Evolutionary conservation across 2,888 invertebrate genomes (phyloP), one percentile per base, ranked within the genome.

Genomic region (Bimastos eiseni): DNA sequence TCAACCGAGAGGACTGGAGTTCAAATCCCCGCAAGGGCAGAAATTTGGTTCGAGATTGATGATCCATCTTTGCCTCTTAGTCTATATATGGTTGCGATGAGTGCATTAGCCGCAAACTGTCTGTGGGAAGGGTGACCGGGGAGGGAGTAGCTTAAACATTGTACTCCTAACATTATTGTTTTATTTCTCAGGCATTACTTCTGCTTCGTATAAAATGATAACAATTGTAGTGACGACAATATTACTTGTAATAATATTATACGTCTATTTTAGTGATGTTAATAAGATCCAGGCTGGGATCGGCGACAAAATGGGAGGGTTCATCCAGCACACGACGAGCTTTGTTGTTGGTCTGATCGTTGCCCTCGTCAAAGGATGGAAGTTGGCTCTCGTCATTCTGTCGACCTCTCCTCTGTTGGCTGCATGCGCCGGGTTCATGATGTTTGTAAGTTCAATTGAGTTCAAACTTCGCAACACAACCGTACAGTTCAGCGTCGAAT

Each of bases 311-410:
- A 96, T 97, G 49, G 96, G 97, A 0, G 96, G 97, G 92, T 97
- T 97, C 93, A 94, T 97, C 15, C 97, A 97, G 94, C 97, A 96
- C 94, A 96, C 97, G 92, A 95, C 97, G 0, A 96, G 97, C 0
- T 97, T 97, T 93, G 91, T 97, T 21, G 96, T 97, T 34, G 96
- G 97, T 0, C 94, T 97, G n/a, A 95, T 96, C 6, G 96, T 97
- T 94, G 97, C 97, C 0, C 96, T 97, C 90, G 94, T 96, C 3
- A 96, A 96, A 93, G 97, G 98, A 13, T 98, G 98, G 97, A 96
- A 97, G 94, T 95, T 98, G 84, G 97, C 97, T 0, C 95, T 98
- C 19, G 96, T 98, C 0, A 97, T 97, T 92, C 95, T 97, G 44
- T 96, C 96, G 90, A 96, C 97, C 91, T 96, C 97, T 15, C 98